Percentiles rank a stretch among this genome's conserved stretches.
Evolutionary conservation across 2,797 vertebrate species (phyloP).

Genomic region (Gobio occitaniae): DNA sequence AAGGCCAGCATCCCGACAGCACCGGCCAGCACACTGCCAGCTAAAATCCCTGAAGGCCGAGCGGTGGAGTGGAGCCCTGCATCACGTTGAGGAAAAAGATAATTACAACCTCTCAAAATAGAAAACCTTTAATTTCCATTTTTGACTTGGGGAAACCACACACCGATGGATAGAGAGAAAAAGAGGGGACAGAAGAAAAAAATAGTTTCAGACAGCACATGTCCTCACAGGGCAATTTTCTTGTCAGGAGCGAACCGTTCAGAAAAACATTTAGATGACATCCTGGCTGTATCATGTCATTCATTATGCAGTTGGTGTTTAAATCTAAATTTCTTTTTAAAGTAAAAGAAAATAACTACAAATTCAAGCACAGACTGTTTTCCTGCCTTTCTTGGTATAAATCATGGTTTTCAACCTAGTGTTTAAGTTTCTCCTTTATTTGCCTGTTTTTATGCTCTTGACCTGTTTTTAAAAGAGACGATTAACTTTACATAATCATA

Average conservation of each 20-base stretch:
- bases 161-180: slow-evolving; percentile 19
- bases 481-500: slow-evolving; percentile 16
- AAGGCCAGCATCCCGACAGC: background rate
- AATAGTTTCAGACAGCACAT: slow-evolving; percentile 25
- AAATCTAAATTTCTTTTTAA: slow-evolving; percentile 28
- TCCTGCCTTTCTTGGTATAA: slow-evolving; percentile 7
- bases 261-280: slow-evolving; percentile 41
- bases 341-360: slow-evolving; percentile 32
- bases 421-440: slow-evolving; percentile 13
- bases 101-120: slow-evolving; percentile 59
- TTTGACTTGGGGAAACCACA: slow-evolving; percentile 48
- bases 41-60: background rate
- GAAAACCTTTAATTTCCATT: slow-evolving; percentile 59
- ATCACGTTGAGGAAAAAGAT: slow-evolving; percentile 52
- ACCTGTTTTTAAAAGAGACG: background rate
- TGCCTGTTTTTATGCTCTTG: slow-evolving; percentile 5
- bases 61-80: slow-evolving; percentile 18
- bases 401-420: slow-evolving; percentile 12
- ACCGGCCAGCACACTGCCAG: background rate
- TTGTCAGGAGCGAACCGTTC: slow-evolving; percentile 34
- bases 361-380: slow-evolving; percentile 16
- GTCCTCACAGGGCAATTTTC: slow-evolving; percentile 49
- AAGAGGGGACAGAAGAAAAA: slow-evolving; percentile 1
- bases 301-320: slow-evolving; percentile 44
- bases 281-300: slow-evolving; percentile 45